Conservation (phyloP, 2,888 invertebrate genomes). For the Anoncus sp. region DNA sequence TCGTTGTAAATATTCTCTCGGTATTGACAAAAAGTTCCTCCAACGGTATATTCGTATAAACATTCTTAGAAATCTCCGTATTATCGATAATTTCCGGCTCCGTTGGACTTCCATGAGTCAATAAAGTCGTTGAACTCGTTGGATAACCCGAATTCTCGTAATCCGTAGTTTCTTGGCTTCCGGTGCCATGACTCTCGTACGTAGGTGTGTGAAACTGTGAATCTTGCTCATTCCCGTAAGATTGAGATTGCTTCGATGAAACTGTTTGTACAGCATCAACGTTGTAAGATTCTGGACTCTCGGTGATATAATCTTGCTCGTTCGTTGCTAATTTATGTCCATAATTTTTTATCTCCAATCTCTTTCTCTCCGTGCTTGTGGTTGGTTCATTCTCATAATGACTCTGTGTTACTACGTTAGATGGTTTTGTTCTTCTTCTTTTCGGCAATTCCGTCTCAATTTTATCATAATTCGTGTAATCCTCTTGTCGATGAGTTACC, state of each 20-base stretch:
- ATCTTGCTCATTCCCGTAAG: conserved; percentile 45
- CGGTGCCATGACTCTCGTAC: conserved; percentile 38
- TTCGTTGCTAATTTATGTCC: conserved; percentile 64
- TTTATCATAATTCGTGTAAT: conserved; percentile 56
- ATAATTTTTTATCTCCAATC: conserved; percentile 60
- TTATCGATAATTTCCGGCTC: conserved; percentile 30
- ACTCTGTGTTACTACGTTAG: background rate
- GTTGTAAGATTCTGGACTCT: conserved; percentile 26
- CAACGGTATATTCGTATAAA: conserved; percentile 65
- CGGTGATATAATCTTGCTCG: conserved; percentile 64
- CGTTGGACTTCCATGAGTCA: conserved; percentile 21
- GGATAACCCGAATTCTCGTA: conserved; percentile 50
- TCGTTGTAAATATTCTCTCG: conserved; percentile 61
- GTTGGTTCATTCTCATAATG: conserved; percentile 32
- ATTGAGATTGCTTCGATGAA: conserved; percentile 43
- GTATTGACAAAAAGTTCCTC: conserved; percentile 76
- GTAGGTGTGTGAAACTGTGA: conserved; percentile 54
- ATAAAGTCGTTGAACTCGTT: conserved; percentile 24
- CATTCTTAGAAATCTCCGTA: conserved; percentile 29
- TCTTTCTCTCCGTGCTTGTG: conserved; percentile 56
- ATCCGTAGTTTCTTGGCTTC: conserved; percentile 39
- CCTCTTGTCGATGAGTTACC: conserved; percentile 42
- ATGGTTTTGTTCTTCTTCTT: conserved; percentile 55
- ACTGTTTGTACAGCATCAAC: conserved; percentile 32
- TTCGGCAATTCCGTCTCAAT: conserved; percentile 42